Percentiles rank a stretch among this genome's conserved stretches.
These are phyloP conservation scores for Manis javanica DNA, from an alignment of 2,797 vertebrate species.

Conservation along the genomic window DNA sequence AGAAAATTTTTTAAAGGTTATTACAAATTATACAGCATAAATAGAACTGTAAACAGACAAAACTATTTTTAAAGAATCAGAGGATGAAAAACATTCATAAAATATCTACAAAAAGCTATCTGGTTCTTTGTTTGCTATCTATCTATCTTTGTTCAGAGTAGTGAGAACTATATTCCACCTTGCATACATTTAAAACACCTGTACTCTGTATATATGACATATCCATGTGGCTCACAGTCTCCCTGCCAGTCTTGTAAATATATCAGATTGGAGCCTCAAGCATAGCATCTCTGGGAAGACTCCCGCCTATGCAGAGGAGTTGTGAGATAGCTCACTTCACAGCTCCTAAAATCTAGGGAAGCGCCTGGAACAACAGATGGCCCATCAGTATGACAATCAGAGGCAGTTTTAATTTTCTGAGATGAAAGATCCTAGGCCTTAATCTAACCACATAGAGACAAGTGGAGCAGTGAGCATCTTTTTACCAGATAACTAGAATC, in stretches of 20 bases:
- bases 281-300: slow-evolving; percentile 62
- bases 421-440: slow-evolving; percentile 77
- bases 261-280: slow-evolving; percentile 65
- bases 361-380: slow-evolving; percentile 83
- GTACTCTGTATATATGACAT: neutral
- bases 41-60: neutral
- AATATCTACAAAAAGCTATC: neutral
- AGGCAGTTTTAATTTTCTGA: slow-evolving; percentile 79
- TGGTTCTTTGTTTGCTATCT: neutral
- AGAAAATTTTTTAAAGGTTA: neutral
- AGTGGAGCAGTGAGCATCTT: slow-evolving; percentile 49
- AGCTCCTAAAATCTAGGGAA: slow-evolving; percentile 63
- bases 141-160: neutral
- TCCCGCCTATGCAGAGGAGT: slow-evolving; percentile 58
- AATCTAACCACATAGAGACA: slow-evolving; percentile 71
- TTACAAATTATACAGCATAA: neutral
- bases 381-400: slow-evolving; percentile 51
- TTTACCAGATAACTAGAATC: neutral
- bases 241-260: slow-evolving; percentile 26
- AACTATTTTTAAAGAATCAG: neutral
- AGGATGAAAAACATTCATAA: neutral
- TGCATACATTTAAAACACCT: neutral
- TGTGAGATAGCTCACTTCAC: slow-evolving; percentile 69
- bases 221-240: slow-evolving; percentile 68
- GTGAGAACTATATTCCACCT: neutral